These are phyloP conservation scores for Pyxicephalus adspersus DNA, from an alignment of 2,113 vertebrate genomes.

Conservation along the genomic window DNA sequence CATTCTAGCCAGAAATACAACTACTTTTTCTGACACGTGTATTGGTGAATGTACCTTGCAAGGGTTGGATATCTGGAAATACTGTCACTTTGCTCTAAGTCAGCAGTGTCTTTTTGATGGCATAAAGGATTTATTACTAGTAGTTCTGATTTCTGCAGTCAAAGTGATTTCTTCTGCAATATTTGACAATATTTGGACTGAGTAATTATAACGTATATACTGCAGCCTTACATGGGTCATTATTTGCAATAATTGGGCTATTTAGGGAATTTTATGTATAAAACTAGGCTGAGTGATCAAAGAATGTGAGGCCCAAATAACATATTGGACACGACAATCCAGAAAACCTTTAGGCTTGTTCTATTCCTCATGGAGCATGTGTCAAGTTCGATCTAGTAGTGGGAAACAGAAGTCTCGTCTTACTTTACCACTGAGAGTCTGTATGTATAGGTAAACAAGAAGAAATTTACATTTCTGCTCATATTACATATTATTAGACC, in stretches of 20 bases:
- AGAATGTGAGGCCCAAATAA: not conserved
- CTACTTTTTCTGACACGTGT: too few relatives aligned
- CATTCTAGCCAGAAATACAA: too few relatives aligned
- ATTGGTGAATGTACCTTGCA: too few relatives aligned
- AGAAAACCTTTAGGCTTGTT: slow-evolving; percentile 30
- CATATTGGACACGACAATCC: slow-evolving; percentile 25
- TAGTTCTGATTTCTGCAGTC: too few relatives aligned
- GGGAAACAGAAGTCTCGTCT: not conserved
- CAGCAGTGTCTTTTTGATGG: too few relatives aligned
- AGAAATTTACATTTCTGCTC: not conserved
- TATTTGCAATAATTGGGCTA: not conserved
- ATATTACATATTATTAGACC: not conserved
- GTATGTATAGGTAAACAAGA: not conserved
- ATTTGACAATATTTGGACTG: too few relatives aligned
- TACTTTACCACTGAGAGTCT: not conserved
- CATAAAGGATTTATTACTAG: too few relatives aligned
- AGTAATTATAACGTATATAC: too few relatives aligned
- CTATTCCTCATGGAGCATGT: slow-evolving; percentile 3
- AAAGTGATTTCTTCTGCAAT: too few relatives aligned
- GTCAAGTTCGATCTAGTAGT: not conserved
- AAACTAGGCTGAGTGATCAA: not conserved
- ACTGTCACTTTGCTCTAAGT: too few relatives aligned
- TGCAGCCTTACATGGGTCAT: not conserved
- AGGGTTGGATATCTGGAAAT: too few relatives aligned
- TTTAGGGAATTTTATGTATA: slow-evolving; percentile 7